Percentiles rank a stretch among this genome's conserved stretches.
Evolutionary conservation across 2,797 vertebrate species (phyloP).

Genomic region (Megaceryle alcyon): DNA sequence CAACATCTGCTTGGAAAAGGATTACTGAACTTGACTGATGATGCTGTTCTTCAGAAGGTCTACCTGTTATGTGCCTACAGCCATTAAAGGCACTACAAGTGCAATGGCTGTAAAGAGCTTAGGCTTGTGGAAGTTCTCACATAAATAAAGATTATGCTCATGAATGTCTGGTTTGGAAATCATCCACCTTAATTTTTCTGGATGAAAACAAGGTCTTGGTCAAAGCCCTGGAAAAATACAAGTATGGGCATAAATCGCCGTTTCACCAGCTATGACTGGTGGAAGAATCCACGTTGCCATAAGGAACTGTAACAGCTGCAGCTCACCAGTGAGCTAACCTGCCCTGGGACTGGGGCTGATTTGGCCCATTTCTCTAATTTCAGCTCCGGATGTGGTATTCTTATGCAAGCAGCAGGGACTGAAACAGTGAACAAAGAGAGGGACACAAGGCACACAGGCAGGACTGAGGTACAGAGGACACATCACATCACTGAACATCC

Average conservation of each 20-base stretch:
- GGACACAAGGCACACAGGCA: rapidly evolving
- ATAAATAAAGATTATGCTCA: conserved; percentile 57
- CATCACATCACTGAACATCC: rapidly evolving
- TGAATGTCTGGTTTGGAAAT: conserved; percentile 49
- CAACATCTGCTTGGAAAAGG: conserved; percentile 62
- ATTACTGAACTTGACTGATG: conserved; percentile 72
- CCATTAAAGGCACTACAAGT: conserved; percentile 55
- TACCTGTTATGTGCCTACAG: conserved; percentile 39
- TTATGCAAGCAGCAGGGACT: not conserved
- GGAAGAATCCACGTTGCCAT: not conserved
- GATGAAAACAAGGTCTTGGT: conserved; percentile 44
- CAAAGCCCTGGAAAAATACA: conserved; percentile 37
- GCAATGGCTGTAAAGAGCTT: conserved; percentile 41
- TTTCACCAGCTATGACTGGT: rapidly evolving
- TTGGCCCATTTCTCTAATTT: not conserved
- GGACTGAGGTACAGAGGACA: not conserved
- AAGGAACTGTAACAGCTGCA: not conserved
- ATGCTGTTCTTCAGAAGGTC: conserved; percentile 62
- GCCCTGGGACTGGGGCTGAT: not conserved
- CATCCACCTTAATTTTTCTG: conserved; percentile 43
- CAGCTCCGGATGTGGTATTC: rapidly evolving
- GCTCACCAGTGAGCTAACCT: not conserved
- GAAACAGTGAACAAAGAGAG: not conserved
- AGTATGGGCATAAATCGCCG: not conserved
- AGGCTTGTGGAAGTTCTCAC: conserved; percentile 23